A percentile compares a stretch with the other conserved stretches of the same genome.
Evolutionary conservation across 2,113 vertebrate genomes (phyloP).

Genomic region (Alethe diademata): DNA sequence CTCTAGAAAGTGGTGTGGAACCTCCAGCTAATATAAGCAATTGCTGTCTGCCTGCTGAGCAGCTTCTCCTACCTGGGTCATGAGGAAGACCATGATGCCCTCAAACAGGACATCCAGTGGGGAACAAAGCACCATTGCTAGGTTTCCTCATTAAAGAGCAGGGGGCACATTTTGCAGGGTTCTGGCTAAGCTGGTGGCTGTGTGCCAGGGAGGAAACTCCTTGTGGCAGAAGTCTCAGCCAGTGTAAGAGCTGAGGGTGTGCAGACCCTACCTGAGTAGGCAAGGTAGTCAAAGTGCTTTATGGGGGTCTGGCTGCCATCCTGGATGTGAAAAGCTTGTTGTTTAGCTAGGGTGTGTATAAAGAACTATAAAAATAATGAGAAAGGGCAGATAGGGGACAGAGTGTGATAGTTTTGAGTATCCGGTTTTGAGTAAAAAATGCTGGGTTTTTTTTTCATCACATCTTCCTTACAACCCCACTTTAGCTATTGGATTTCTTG

Average conservation of each 20-base stretch:
- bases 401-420: not conserved
- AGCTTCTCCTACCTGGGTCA: not conserved
- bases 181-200: fast-evolving
- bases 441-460: not conserved
- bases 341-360: not conserved
- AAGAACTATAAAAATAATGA: not conserved
- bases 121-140: not conserved
- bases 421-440: not conserved
- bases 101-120: not conserved
- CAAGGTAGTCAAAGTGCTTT: fast-evolving
- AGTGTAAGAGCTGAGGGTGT: fast-evolving
- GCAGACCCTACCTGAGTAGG: not conserved
- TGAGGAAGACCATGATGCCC: not conserved
- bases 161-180: fast-evolving
- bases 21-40: not conserved
- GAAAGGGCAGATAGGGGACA: not conserved
- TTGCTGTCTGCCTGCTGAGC: not conserved
- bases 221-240: fast-evolving
- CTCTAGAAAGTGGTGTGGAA: not conserved
- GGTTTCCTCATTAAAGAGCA: not conserved
- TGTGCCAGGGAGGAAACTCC: not conserved
- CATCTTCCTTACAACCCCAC: not conserved
- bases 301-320: not conserved
- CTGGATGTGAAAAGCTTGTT: not conserved
- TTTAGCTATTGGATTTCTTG: not conserved